Percentiles rank a stretch among this genome's conserved stretches.
Conservation (phyloP, 2,113 vertebrate genomes). For the Passer domesticus region DNA sequence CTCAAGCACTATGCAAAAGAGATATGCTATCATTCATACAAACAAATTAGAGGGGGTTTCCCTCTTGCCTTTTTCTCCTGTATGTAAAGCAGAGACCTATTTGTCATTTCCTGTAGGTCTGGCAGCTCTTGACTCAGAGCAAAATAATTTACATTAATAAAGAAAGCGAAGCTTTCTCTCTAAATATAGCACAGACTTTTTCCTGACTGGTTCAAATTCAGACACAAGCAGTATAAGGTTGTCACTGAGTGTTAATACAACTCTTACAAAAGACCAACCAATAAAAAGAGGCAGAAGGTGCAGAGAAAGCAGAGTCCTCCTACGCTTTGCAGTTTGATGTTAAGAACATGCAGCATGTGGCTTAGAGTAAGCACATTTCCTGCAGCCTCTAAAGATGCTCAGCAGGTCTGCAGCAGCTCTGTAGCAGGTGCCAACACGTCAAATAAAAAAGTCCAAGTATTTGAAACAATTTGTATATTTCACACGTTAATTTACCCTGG, state of each 20-base stretch:
- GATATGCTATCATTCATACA: not conserved
- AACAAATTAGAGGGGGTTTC: not conserved
- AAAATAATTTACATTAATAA: not conserved
- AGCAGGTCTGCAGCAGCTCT: not conserved
- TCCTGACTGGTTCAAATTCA: not conserved
- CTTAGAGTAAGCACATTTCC: not conserved
- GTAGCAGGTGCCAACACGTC: not conserved
- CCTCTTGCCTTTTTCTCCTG: not conserved
- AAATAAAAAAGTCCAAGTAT: not conserved
- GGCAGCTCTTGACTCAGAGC: not conserved
- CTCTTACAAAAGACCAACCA: not conserved
- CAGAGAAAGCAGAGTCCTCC: not conserved
- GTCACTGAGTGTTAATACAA: not conserved
- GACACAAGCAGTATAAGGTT: not conserved
- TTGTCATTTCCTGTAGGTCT: constrained; percentile 2
- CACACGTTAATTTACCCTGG: not conserved
- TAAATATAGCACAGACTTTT: not conserved
- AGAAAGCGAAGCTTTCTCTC: not conserved
- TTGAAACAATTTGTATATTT: not conserved
- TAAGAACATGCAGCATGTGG: not conserved
- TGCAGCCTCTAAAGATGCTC: not conserved
- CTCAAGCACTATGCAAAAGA: not conserved
- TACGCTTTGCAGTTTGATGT: not conserved
- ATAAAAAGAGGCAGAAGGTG: not conserved
- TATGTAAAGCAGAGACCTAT: not conserved